Conservation (phyloP, 2,888 invertebrate genomes). For the Melinaea menophilus region DNA sequence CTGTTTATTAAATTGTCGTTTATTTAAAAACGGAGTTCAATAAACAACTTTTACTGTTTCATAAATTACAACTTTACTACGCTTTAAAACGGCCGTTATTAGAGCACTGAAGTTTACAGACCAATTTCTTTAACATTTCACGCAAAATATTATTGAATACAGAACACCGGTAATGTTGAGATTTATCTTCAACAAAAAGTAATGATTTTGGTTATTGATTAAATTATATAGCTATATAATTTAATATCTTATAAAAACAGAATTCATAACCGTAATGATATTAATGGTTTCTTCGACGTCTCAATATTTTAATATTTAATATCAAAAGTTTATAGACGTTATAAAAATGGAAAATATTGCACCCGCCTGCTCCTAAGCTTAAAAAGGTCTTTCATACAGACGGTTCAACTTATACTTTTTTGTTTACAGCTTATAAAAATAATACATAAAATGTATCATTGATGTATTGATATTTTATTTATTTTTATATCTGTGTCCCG, state of each 20-base stretch:
- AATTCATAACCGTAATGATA: constrained; percentile 8
- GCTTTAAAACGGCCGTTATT: neutral
- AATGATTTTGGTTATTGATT: too few relatives aligned
- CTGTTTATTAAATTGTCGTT: constrained; percentile 6
- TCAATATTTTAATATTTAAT: constrained; percentile 12
- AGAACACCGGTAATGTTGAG: too few relatives aligned
- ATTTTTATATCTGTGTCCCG: too few relatives aligned
- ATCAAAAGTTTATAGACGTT: constrained; percentile 23
- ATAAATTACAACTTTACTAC: constrained; percentile 16
- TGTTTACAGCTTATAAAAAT: constrained; percentile 4
- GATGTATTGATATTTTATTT: too few relatives aligned
- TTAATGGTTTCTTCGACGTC: constrained; percentile 2
- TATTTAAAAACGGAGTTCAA: constrained; percentile 12
- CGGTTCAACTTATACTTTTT: constrained; percentile 11
- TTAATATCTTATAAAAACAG: too few relatives aligned
- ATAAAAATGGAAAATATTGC: constrained; percentile 25
- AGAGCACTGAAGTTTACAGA: neutral
- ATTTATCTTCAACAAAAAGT: too few relatives aligned
- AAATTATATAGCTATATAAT: too few relatives aligned
- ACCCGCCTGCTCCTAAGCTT: constrained; percentile 11
- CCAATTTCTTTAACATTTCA: neutral
- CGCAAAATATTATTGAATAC: neutral
- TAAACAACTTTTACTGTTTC: constrained; percentile 13
- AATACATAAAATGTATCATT: neutral
- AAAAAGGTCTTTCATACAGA: constrained; percentile 10